Evolutionary conservation across 37 sponge, comb jelly and placozoan genomes (phyloP).

Genomic region (Corticium candelabrum): DNA sequence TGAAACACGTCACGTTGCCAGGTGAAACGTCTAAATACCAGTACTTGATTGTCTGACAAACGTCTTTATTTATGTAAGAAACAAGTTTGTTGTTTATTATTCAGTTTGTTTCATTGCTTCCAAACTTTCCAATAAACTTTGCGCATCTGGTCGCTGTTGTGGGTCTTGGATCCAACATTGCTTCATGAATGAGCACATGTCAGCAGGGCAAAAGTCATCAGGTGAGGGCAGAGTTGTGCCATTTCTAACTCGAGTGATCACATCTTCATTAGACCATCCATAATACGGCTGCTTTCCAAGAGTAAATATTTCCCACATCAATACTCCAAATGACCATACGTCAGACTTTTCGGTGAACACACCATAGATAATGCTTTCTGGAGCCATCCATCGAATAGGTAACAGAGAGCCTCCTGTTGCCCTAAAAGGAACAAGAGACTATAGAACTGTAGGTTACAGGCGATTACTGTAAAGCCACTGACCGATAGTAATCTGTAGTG

Average conservation of each 20-base stretch:
- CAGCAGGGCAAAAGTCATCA: not conserved
- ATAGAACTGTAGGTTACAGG: not conserved
- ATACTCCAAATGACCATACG: not conserved
- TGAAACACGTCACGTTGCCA: no score
- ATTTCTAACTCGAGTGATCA: not conserved
- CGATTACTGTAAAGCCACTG: not conserved
- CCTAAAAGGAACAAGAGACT: no score
- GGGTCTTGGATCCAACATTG: not conserved
- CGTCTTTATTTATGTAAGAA: no score
- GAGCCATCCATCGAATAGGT: not conserved
- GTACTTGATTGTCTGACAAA: no score
- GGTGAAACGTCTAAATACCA: no score
- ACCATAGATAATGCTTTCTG: not conserved
- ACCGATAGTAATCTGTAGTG: conserved; percentile 32
- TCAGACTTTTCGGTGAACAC: not conserved
- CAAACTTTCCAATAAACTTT: no score
- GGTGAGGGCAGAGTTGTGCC: not conserved
- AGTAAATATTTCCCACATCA: not conserved
- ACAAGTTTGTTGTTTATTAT: no score
- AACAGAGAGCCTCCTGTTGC: no score
- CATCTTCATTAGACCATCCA: not conserved
- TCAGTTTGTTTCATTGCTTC: no score
- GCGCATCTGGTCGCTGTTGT: not conserved
- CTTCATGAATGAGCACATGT: not conserved
- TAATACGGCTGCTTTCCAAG: not conserved